A percentile compares a stretch with the other conserved stretches of the same genome.
Conservation (phyloP, 2,113 vertebrate genomes). For the Amia ocellicauda region DNA sequence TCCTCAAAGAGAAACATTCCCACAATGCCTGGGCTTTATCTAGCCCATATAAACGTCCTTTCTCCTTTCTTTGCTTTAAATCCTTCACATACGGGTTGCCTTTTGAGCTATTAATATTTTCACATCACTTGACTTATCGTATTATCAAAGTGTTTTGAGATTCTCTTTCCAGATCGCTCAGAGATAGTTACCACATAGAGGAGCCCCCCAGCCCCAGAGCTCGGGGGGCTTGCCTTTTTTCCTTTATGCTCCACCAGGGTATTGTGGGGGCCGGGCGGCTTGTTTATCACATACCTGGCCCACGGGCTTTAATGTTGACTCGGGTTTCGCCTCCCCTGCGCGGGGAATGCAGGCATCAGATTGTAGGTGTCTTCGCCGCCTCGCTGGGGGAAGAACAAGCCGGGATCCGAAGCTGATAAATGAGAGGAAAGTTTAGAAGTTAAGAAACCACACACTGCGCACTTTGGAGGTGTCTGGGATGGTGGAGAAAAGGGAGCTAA, state of each 20-base stretch:
- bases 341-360: slow-evolving; percentile 2
- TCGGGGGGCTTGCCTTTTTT: slow-evolving; percentile 29
- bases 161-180: slow-evolving; percentile 74
- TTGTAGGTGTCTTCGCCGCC: background rate
- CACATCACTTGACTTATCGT: slow-evolving; percentile 56
- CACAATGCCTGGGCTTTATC: slow-evolving; percentile 67
- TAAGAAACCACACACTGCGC: slow-evolving; percentile 19
- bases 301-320: slow-evolving; percentile 63
- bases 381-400: background rate
- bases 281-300: slow-evolving; percentile 62
- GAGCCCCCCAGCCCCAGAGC: slow-evolving; percentile 58
- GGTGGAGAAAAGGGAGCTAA: slow-evolving; percentile 1
- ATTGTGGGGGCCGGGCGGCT: slow-evolving; percentile 30
- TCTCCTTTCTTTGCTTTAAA: slow-evolving; percentile 19
- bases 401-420: slow-evolving; percentile 17
- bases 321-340: slow-evolving; percentile 57
- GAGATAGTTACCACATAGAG: slow-evolving; percentile 49
- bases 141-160: slow-evolving; percentile 64
- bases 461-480: background rate
- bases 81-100: slow-evolving; percentile 27
- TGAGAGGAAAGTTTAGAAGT: background rate
- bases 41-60: slow-evolving; percentile 51
- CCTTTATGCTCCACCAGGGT: slow-evolving; percentile 35
- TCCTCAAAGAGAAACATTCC: slow-evolving; percentile 66
- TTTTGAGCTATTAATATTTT: slow-evolving; percentile 46